These are phyloP conservation scores for Crenichthys baileyi DNA, from an alignment of 2,797 vertebrate genomes.

Conservation along the genomic window DNA sequence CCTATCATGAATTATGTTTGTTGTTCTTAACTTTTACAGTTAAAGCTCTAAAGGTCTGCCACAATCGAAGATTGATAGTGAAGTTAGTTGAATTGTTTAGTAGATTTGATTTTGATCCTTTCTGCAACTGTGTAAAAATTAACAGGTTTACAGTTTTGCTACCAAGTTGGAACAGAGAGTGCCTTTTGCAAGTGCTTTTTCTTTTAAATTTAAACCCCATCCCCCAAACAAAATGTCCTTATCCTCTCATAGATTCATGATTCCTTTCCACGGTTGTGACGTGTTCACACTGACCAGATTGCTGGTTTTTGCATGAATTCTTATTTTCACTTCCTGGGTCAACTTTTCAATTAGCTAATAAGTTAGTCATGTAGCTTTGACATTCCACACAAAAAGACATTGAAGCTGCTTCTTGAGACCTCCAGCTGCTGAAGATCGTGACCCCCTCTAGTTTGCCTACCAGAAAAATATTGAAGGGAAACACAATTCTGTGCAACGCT, in stretches of 20 bases:
- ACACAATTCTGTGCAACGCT: too few species aligned
- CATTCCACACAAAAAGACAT: too few species aligned
- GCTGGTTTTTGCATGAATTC: not conserved
- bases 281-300: not conserved
- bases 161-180: not conserved
- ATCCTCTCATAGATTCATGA: not conserved
- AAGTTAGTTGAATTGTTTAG: not conserved
- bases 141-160: not conserved
- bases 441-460: too few species aligned
- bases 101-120: not conserved
- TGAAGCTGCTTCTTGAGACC: too few species aligned
- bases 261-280: not conserved
- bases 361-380: too few species aligned
- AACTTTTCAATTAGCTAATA: not conserved
- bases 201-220: not conserved
- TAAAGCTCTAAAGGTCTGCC: not conserved
- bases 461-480: too few species aligned
- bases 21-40: not conserved
- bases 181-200: not conserved
- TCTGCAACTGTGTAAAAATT: not conserved
- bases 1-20: not conserved
- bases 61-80: too few species aligned
- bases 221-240: not conserved
- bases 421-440: too few species aligned
- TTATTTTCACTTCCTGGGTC: not conserved